A percentile compares a stretch with the other conserved stretches of the same genome.
Evolutionary conservation across 2,113 vertebrate genomes (phyloP).

Genomic region (Oostethus manadensis): DNA sequence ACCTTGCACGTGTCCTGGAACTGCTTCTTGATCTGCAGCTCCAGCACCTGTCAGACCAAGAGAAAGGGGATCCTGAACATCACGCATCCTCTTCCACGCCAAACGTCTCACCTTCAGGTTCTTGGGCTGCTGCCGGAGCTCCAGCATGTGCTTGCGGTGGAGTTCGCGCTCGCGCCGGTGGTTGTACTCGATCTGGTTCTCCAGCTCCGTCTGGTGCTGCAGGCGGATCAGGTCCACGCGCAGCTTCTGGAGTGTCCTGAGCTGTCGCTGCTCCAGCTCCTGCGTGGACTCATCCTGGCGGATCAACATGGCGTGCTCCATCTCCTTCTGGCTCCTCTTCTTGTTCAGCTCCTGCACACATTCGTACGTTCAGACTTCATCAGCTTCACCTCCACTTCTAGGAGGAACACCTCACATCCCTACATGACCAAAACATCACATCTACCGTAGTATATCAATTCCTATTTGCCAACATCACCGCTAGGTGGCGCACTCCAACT

Average conservation of each 20-base stretch:
- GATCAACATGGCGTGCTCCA: conserved; percentile 98
- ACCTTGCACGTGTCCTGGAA: conserved; percentile 99
- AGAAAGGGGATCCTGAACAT: neutral
- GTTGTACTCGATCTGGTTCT: conserved; percentile 99
- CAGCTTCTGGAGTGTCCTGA: conserved; percentile 93
- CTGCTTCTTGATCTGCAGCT: conserved; percentile 99
- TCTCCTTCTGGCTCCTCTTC: conserved; percentile 97
- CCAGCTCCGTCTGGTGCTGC: conserved; percentile 98
- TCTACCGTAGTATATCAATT: too few relatives aligned
- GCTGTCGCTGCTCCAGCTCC: conserved; percentile 92
- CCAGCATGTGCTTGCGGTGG: conserved; percentile 97
- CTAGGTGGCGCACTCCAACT: too few relatives aligned
- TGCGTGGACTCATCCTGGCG: conserved; percentile 97
- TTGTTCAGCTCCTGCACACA: conserved; percentile 86
- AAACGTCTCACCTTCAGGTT: conserved; percentile 83
- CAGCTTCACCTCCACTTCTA: too few relatives aligned
- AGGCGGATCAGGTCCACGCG: conserved; percentile 98
- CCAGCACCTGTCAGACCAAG: conserved; percentile 84
- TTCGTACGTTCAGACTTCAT: neutral
- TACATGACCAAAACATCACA: too few relatives aligned
- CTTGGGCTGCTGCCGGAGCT: conserved; percentile 98
- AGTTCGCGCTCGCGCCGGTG: conserved; percentile 92
- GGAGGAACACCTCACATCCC: too few relatives aligned
- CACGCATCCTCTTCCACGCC: neutral
- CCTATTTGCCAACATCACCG: too few relatives aligned